These are phyloP conservation scores for Psittacula cyanocephala DNA, from an alignment of 2,113 vertebrate species.

Conservation along the genomic window DNA sequence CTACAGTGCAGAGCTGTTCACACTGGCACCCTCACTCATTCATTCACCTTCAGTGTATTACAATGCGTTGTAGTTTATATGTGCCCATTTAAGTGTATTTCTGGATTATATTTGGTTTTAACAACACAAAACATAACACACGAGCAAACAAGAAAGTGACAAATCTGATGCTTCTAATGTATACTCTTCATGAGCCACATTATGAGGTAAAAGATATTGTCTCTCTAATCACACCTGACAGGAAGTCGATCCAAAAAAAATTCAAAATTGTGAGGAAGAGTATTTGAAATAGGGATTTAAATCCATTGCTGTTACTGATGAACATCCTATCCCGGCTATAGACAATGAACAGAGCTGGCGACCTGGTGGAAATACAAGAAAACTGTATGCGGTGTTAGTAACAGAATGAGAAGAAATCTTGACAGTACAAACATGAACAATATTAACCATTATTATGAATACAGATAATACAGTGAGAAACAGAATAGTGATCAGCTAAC, in stretches of 20 bases:
- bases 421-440: not conserved
- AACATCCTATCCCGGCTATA: not conserved
- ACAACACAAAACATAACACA: not conserved
- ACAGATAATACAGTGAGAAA: not conserved
- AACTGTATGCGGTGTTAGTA: not conserved
- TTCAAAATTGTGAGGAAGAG: not conserved
- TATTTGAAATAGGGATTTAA: not conserved
- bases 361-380: not conserved
- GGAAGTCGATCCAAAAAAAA: not conserved
- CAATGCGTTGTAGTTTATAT: not conserved
- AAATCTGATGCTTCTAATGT: not conserved
- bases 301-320: not conserved
- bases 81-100: not conserved
- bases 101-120: not conserved
- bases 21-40: no score
- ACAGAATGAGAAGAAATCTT: not conserved
- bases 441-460: not conserved
- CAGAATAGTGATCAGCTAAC: not conserved
- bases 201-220: not conserved
- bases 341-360: not conserved
- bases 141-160: not conserved
- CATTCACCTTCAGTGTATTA: not conserved
- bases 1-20: not conserved
- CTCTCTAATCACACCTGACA: not conserved
- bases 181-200: not conserved